Percentiles rank a stretch among this genome's conserved stretches.
Evolutionary conservation across 2,113 vertebrate species (phyloP).

Genomic region (Gobiocypris rarus): DNA sequence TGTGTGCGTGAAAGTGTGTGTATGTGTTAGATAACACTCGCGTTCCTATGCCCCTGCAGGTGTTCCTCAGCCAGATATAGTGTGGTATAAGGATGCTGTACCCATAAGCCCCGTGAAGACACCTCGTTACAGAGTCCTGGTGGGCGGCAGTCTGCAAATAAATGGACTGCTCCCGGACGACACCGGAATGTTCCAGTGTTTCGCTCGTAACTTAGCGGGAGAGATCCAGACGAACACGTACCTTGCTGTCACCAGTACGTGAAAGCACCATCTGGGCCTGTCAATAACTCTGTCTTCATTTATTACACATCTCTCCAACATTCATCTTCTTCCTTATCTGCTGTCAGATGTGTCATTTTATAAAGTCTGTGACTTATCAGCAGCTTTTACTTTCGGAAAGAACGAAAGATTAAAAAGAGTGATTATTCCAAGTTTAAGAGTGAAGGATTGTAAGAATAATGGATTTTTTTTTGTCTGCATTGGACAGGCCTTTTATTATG

Average conservation of each 20-base stretch:
- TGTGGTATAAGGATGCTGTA: constrained; percentile 95
- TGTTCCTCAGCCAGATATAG: constrained; percentile 85
- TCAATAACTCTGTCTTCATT: constrained; percentile 44
- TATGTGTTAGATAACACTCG: constrained; percentile 23
- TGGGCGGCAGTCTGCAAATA: constrained; percentile 90
- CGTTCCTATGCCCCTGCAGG: constrained; percentile 73
- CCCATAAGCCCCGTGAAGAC: constrained; percentile 84
- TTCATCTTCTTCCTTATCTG: constrained; percentile 48
- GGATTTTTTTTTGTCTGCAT: background rate
- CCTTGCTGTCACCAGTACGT: constrained; percentile 94
- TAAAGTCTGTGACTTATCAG: constrained; percentile 68
- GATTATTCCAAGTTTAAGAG: constrained; percentile 46
- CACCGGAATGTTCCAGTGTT: constrained; percentile 98
- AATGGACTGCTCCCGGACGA: constrained; percentile 90
- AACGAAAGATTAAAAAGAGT: constrained; percentile 41
- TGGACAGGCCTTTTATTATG: background rate
- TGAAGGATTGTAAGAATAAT: constrained; percentile 11
- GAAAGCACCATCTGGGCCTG: constrained; percentile 23
- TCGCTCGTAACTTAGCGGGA: constrained; percentile 88
- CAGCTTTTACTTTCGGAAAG: constrained; percentile 65
- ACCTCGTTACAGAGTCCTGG: constrained; percentile 85
- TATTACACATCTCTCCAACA: constrained; percentile 38
- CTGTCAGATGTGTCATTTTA: constrained; percentile 68
- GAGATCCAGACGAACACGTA: constrained; percentile 97
- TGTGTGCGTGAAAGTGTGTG: background rate